These are phyloP conservation scores for Taphrorychus bicolor DNA, from an alignment of 2,888 invertebrate species.

Conservation along the genomic window DNA sequence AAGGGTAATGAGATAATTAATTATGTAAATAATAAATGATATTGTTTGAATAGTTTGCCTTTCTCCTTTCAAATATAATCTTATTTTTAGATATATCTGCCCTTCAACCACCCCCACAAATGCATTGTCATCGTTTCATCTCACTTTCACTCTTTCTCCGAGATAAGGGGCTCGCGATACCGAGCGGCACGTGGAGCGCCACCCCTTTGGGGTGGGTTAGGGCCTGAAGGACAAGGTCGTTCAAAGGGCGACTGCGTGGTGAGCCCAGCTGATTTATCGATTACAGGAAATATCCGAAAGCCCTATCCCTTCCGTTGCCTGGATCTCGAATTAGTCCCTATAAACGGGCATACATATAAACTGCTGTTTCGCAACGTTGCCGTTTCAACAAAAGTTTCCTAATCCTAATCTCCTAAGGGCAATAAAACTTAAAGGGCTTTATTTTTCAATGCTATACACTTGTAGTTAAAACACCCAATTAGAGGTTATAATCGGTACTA, in stretches of 20 bases:
- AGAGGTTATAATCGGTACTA: too few relatives aligned
- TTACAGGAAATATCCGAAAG: conserved; percentile 19
- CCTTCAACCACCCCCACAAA: not conserved
- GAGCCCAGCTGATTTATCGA: conserved; percentile 40
- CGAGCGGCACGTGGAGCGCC: conserved; percentile 14
- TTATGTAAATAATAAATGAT: too few relatives aligned
- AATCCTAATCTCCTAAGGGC: not conserved
- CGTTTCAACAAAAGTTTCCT: not conserved
- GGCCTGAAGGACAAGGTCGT: conserved; percentile 41
- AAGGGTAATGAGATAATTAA: too few relatives aligned
- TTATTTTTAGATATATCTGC: not conserved
- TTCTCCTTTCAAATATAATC: too few relatives aligned
- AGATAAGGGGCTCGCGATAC: not conserved
- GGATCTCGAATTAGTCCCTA: conserved; percentile 11
- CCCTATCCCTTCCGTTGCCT: conserved; percentile 17
- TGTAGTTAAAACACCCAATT: too few relatives aligned
- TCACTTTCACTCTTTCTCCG: conserved; percentile 27
- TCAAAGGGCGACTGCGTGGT: conserved; percentile 33
- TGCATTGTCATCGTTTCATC: conserved; percentile 11
- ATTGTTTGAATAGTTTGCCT: too few relatives aligned
- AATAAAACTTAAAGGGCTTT: too few relatives aligned
- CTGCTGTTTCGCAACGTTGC: not conserved
- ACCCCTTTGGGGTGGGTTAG: conserved; percentile 38
- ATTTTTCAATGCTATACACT: too few relatives aligned
- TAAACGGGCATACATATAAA: not conserved